Percentiles rank a stretch among this genome's conserved stretches.
phyloP scores from a whole-genome alignment of 2,113 vertebrate species.

The Tragelaphus scriptus region DNA sequence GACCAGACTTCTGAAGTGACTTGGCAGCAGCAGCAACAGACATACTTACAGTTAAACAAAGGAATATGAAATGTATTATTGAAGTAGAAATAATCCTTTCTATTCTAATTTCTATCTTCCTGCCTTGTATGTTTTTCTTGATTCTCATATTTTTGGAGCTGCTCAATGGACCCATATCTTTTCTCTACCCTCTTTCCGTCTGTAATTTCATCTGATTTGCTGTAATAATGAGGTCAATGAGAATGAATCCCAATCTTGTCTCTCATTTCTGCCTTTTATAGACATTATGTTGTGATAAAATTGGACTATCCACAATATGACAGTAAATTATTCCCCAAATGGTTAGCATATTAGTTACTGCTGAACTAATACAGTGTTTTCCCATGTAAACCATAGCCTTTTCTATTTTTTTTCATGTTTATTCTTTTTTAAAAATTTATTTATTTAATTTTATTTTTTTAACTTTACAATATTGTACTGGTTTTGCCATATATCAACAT shows the following conservation, averaged over 20 bases:
- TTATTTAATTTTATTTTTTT: no score
- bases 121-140: neutral
- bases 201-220: slow-evolving; percentile 12
- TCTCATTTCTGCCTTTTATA: neutral
- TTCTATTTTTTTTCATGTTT: neutral
- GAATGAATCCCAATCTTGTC: neutral
- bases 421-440: no score
- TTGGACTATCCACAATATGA: neutral
- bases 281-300: neutral
- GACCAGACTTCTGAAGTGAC: neutral
- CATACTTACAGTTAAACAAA: neutral
- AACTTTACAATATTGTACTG: no score
- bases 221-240: neutral
- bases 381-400: neutral
- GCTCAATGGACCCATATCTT: neutral
- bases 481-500: no score
- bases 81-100: slow-evolving; percentile 7
- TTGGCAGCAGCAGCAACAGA: no score
- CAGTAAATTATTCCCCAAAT: neutral
- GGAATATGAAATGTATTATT: neutral
- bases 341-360: neutral
- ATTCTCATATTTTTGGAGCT: neutral
- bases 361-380: neutral
- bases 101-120: neutral
- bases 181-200: neutral